Evolutionary conservation across 2,797 vertebrate species (phyloP), one percentile per base, ranked within the genome.

Genomic region (Silurus aristotelis): DNA sequence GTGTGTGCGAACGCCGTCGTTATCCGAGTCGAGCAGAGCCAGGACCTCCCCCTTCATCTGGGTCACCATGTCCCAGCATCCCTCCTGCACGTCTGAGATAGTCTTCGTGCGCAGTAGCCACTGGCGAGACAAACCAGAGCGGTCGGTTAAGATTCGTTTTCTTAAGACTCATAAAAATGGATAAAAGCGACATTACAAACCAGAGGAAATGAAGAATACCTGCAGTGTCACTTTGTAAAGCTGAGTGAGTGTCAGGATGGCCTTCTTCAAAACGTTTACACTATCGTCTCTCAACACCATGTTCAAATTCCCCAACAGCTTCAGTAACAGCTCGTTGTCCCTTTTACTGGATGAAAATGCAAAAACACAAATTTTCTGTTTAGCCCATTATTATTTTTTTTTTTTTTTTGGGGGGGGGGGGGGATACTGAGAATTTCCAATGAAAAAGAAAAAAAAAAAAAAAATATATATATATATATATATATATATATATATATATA

Each of bases 231-330:
- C 96, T 92, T 96, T 97, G 91, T 99, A 98, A 0, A 99, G 95
- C 91, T 99, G 97, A 0, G 97, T 99, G 93, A 99, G 96, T 7
- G 97, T 97, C 67, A 99, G 96, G 90, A 99, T 97, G 87, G 96
- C 97, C 22, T 97, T 98, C 89, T 99, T 99, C 81, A 98, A 97
- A 89, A 99, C 97, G 0, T 99, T 99, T 63, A 99, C 97, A 0
- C 97, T 98, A 27, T 98, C 98, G 0, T 99, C 97, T 84, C 94
- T 95, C 87, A 98, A 92, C 71, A 98, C 86, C 97, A 98, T 98
- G 94, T 99, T 98, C 80, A 99, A 94, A 90, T 99, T 99, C 12
- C 97, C 97, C 0, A 99, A 95, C 19, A 99, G 94, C 87, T 97
- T 95, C 52, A 97, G 93, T 67, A 99, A 92, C 27, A 99, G 95